Evolutionary conservation across 2,888 invertebrate genomes (phyloP), one percentile per base, ranked within the genome.

Genomic region (Maniola hyperantus): DNA sequence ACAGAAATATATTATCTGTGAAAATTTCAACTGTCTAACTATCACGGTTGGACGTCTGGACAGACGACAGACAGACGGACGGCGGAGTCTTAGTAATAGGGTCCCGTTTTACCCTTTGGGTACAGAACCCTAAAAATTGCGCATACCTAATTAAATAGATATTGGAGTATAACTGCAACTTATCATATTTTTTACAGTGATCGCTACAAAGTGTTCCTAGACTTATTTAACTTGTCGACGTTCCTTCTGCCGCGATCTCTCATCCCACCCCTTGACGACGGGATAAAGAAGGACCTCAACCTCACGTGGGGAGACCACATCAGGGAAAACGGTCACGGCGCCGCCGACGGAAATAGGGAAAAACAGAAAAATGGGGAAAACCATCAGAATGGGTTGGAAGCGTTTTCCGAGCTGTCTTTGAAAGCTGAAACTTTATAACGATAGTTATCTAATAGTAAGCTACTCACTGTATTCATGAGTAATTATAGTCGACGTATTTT

Each of bases 171-270:
- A 8, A 36, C 10, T 10, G 1, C 2, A 39, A 39, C 4, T 34
- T 10, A n/a, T 2, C 26, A 15, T 8, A 8, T 46, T 48, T 53
- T 63, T 93, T 94, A 53, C 91, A 99, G 99, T 85, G 99, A 99
- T 88, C 97, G 99, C 26, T 99, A 99, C 93, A 99, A 99, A 90
- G 98, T 99, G 39, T 99, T 99, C 84, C 90, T 99, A 83, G 99
- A 99, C 85, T 91, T 99, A 51, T 99, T 99, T 93, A 99, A 99
- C 86, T 89, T 99, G 66, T 99, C 99, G 0, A 99, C 99, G 0
- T 99, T 98, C 92, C 91, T 99, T 71, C 96, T 99, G 77, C 99
- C 99, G 0, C 95, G 99, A 7, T 94, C 95, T 33, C 94, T 96
- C 73, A 98, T 99, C 77, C 99, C 99, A 0, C 96, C 97, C 0